Percentiles rank a stretch among this genome's conserved stretches.
Conservation (phyloP, 2,888 invertebrate genomes). For the Xylophagus ater region DNA sequence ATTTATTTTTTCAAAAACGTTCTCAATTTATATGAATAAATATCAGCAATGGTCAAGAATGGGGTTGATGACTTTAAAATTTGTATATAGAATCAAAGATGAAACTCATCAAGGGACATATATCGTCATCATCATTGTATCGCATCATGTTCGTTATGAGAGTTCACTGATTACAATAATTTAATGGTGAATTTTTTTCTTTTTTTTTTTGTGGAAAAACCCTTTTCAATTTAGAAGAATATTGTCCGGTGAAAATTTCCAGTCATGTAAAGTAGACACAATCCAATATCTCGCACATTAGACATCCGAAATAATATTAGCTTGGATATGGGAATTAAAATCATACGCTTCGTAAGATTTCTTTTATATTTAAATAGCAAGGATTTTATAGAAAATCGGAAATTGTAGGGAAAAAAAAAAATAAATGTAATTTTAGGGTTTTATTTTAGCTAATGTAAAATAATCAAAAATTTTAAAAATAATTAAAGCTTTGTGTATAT, state of each 20-base stretch:
- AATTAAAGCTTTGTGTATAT: too few relatives aligned
- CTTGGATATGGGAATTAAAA: conserved; percentile 11
- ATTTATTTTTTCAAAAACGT: neutral
- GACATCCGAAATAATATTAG: conserved; percentile 13
- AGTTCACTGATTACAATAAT: conserved; percentile 6
- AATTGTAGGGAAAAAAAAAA: too few relatives aligned
- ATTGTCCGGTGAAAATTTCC: conserved; percentile 4
- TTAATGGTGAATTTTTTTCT: conserved; percentile 1
- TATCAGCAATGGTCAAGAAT: neutral
- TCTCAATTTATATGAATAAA: conserved; percentile 3
- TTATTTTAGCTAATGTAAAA: too few relatives aligned
- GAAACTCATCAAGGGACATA: conserved; percentile 7
- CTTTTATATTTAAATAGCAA: conserved; percentile 9
- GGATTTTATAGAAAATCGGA: too few relatives aligned
- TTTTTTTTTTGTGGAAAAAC: neutral
- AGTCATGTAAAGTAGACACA: conserved; percentile 9
- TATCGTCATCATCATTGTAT: too few relatives aligned
- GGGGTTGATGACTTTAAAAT: neutral
- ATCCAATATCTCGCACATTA: conserved; percentile 16
- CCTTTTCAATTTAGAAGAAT: too few relatives aligned
- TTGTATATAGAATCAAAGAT: too few relatives aligned
- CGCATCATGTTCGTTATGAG: neutral
- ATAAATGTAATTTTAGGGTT: too few relatives aligned
- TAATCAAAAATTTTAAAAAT: too few relatives aligned
- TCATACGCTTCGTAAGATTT: conserved; percentile 9